Conservation (phyloP, 2,888 invertebrate genomes). For the Masnerella sp. region DNA sequence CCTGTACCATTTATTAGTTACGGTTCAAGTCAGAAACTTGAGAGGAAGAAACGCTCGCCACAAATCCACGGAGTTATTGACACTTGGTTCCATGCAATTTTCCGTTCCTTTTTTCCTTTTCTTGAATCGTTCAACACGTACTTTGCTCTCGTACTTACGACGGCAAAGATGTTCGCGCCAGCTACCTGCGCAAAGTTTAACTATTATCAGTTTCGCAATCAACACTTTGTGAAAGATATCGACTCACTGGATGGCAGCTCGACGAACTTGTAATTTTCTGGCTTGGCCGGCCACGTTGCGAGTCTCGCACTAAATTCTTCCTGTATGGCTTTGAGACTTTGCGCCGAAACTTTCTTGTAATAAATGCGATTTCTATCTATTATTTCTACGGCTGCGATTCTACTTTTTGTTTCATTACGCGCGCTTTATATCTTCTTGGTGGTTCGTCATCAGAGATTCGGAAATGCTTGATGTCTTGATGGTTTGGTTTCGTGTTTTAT, state of each 20-base stretch:
- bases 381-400: constrained; percentile 32
- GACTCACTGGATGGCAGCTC: constrained; percentile 51
- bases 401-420: constrained; percentile 43
- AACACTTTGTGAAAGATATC: constrained; percentile 59
- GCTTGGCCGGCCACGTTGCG: constrained; percentile 11
- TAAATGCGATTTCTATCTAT: constrained; percentile 49
- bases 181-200: constrained; percentile 65
- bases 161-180: constrained; percentile 52
- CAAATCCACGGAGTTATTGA: constrained; percentile 71
- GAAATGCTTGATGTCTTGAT: no score
- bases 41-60: constrained; percentile 33
- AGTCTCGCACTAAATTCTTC: constrained; percentile 30
- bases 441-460: constrained; percentile 31
- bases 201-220: constrained; percentile 67
- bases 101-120: constrained; percentile 32
- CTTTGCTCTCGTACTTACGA: constrained; percentile 22
- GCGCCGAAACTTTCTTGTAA: constrained; percentile 41
- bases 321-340: constrained; percentile 36
- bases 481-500: no score
- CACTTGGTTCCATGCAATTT: constrained; percentile 59
- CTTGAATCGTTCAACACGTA: constrained; percentile 30
- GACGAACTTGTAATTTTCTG: constrained; percentile 53
- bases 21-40: constrained; percentile 62
- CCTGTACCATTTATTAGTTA: constrained; percentile 67
- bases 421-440: constrained; percentile 18